Evolutionary conservation across 2,113 vertebrate genomes (phyloP).

Genomic region (Neolamprologus devosi): DNA sequence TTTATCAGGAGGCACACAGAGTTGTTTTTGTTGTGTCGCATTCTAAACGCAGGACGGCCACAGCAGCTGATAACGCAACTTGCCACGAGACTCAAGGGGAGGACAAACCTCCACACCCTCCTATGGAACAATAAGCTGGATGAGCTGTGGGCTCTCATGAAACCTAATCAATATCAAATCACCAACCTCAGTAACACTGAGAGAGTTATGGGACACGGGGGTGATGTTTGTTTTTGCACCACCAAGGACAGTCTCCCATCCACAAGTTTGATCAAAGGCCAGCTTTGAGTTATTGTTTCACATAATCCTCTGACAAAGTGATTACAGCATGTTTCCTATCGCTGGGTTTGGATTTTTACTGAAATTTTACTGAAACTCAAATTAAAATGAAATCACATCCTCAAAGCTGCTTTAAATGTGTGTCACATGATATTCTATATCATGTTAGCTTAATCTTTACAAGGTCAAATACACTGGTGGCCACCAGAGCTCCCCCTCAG

Average conservation of each 20-base stretch:
- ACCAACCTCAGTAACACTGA: slow-evolving; percentile 55
- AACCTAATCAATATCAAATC: slow-evolving; percentile 75
- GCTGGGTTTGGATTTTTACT: slow-evolving; percentile 9
- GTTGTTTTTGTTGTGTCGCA: slow-evolving; percentile 34
- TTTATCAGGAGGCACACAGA: slow-evolving; percentile 54
- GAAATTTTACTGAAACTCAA: background rate
- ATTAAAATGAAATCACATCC: background rate
- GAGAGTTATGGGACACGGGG: slow-evolving; percentile 68
- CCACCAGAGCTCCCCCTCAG: background rate
- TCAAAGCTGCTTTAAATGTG: background rate
- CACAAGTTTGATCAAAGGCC: slow-evolving; percentile 39
- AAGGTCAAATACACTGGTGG: background rate
- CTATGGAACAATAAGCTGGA: slow-evolving; percentile 58
- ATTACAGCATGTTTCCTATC: slow-evolving; percentile 34
- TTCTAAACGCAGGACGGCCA: slow-evolving; percentile 47
- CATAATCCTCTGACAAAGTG: slow-evolving; percentile 54
- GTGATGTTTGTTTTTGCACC: slow-evolving; percentile 57
- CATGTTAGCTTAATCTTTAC: background rate
- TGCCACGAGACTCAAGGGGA: slow-evolving; percentile 45
- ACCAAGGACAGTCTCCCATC: slow-evolving; percentile 46
- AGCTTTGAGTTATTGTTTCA: slow-evolving; percentile 62
- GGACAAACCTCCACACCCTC: slow-evolving; percentile 29
- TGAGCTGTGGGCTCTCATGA: slow-evolving; percentile 45
- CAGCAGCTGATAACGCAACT: slow-evolving; percentile 48
- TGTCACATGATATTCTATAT: background rate